These are phyloP conservation scores for Eueides isabella DNA, from an alignment of 1,140 invertebrate species.

Conservation along the genomic window DNA sequence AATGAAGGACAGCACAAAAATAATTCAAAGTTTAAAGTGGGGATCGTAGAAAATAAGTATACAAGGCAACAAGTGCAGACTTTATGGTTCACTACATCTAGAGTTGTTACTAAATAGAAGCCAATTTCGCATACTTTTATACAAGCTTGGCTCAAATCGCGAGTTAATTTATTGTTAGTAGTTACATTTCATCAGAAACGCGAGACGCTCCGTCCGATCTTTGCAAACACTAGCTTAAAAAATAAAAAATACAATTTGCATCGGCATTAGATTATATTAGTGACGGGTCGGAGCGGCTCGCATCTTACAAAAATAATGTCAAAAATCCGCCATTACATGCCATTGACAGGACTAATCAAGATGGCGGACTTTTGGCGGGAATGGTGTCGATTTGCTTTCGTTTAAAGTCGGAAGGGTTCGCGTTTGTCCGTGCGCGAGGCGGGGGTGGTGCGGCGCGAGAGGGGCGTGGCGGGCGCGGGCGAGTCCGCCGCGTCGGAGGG, in stretches of 20 bases:
- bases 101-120: conserved; percentile 74
- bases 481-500: conserved; percentile 85
- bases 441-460: conserved; percentile 68
- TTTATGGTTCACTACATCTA: conserved; percentile 78
- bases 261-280: conserved; percentile 33
- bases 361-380: conserved; percentile 42
- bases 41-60: conserved; percentile 71
- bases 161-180: conserved; percentile 78
- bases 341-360: conserved; percentile 21
- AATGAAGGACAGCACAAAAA: conserved; percentile 70
- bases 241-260: conserved; percentile 36
- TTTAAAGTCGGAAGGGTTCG: conserved; percentile 80
- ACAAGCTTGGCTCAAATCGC: conserved; percentile 76
- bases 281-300: conserved; percentile 51
- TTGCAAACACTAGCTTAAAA: conserved; percentile 36
- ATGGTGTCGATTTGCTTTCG: conserved; percentile 46
- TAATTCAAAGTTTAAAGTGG: conserved; percentile 52
- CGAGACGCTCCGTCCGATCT: conserved; percentile 25
- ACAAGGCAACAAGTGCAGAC: conserved; percentile 82
- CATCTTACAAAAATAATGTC: conserved; percentile 33
- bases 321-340: conserved; percentile 38
- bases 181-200: conserved; percentile 60
- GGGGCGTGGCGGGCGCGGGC: conserved; percentile 64
- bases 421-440: conserved; percentile 75
- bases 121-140: conserved; percentile 70